These are phyloP conservation scores for Ploceus nigricollis DNA, from an alignment of 2,113 vertebrate species.

Conservation along the genomic window DNA sequence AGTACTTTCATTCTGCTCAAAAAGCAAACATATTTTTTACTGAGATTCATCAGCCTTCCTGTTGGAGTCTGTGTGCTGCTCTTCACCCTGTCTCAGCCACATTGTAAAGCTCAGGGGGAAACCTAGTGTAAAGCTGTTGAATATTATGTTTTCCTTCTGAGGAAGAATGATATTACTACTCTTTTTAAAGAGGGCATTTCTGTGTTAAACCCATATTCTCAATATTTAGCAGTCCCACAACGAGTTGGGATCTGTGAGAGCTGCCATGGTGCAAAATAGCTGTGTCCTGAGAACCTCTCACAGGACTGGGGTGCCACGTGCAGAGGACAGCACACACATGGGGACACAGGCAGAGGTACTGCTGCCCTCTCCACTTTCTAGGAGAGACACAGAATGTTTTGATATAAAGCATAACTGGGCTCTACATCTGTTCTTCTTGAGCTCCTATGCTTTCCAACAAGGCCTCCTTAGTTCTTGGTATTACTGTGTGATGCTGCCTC, in stretches of 20 bases:
- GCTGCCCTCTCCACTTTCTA: neutral
- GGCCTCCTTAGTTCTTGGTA: neutral
- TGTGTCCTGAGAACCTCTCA: neutral
- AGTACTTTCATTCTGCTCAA: neutral
- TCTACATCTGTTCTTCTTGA: neutral
- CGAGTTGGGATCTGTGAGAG: neutral
- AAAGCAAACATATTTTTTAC: conserved; percentile 3
- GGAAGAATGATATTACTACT: neutral
- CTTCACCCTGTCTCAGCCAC: neutral
- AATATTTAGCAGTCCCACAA: neutral
- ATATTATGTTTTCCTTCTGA: neutral
- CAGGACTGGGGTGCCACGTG: fast-evolving
- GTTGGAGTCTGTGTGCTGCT: neutral
- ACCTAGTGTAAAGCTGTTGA: neutral
- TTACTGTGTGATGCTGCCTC: neutral
- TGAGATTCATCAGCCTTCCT: neutral
- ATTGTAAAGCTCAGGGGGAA: fast-evolving
- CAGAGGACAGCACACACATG: neutral
- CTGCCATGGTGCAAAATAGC: neutral
- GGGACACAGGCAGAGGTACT: neutral
- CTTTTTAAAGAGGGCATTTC: neutral
- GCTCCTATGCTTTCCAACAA: neutral
- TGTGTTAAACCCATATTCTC: neutral
- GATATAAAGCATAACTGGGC: neutral
- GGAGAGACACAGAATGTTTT: neutral